Base-by-base conservation (phyloP, 2,113 vertebrate genomes). In the Penelope pileata region DNA sequence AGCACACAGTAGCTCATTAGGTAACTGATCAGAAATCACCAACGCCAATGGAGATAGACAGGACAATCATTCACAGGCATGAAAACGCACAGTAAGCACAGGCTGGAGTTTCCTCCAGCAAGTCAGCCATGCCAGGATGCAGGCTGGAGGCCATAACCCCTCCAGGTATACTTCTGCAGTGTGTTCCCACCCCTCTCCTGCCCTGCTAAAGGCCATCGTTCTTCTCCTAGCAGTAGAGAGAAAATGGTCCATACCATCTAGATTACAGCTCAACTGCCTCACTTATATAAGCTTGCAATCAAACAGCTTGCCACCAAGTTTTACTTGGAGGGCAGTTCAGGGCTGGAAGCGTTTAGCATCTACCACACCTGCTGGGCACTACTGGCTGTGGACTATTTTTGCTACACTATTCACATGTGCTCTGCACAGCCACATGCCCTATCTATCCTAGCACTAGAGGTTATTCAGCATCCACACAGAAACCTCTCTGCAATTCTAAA, bases 381-480 rank as follows among this genome's bases (percentile, higher is more conserved):
- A 26, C 17, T 51, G 4, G 11, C 7, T 22, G 2, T 9, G 9
- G 15, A 9, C 43, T 78, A 6, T 29, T 36, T 77, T 40, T 68
- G 7, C 30, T 38, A 21, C 19, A 16, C 10, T 5, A 32, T 32
- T 34, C 6, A 16, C 40, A 59, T 12, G 12, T 3, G 26, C 13
- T 2, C 51, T 26, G 0, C 0, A 9, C 0, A 42, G 24, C 24
- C 51, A 26, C 14, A 0, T 14, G 10, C 23, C 48, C 30, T 16
- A 30, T 24, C 29, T 30, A 5, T 3, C 7, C 51, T 58, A 6
- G 10, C 16, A 34, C 6, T 34, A 47, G 23, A 73, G 24, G 10
- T 4, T 42, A 3, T 12, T 59, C 30, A 73, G 13, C 16, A 53
- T 42, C 68, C 29, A 51, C 1, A 3, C 11, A 48, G 36, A 64